Evolutionary conservation across 2,797 vertebrate genomes (phyloP), one percentile per base, ranked within the genome.

Genomic region (Melanotaenia parkinsoni): DNA sequence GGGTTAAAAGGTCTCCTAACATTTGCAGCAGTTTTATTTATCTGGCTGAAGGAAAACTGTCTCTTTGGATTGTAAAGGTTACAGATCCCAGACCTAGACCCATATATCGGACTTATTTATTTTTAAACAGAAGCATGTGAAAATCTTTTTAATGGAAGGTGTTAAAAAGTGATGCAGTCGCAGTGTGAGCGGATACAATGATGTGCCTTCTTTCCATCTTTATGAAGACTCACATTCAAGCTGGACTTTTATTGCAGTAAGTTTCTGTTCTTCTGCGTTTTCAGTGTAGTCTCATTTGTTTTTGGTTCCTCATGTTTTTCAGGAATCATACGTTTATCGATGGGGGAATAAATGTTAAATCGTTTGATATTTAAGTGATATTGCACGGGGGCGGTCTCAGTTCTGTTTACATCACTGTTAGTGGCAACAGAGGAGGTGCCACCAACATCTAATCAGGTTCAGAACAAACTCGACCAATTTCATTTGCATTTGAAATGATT

Each of bases 401-500:
- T 50, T 22, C 47, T 50, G 20, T 22, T 50, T 1, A 50, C 47
- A 10, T 3, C 20, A 22, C 2, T 50, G 22, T 22, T 20, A 14
- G 5, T 24, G 43, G 62, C 28, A 22, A 6, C 61, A 50, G 43
- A 63, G 43, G 28, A 24, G 30, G 6, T 20, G 30, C 8, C 7
- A 9, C 32, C n/a, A 24, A 10, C 33, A 26, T 35, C 30, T 13
- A 51, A 26, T 51, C n/a, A 24, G 9, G 22, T 24, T 20, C 45
- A n/a, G 45, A 47, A 20, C 6, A 8, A 47, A 18, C 30, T 50
- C 40, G 20, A 11, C 28, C 8, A 6, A 6, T 32, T 32, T 54
- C 13, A 33, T 65, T 65, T 37, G 33, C 30, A 33, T 51, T 24
- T 24, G 20, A 51, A 63, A 50, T 22, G n/a, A 51, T 64, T 64